Base-by-base conservation (phyloP, 2,888 invertebrate species). In the Eupeodes luniger region DNA sequence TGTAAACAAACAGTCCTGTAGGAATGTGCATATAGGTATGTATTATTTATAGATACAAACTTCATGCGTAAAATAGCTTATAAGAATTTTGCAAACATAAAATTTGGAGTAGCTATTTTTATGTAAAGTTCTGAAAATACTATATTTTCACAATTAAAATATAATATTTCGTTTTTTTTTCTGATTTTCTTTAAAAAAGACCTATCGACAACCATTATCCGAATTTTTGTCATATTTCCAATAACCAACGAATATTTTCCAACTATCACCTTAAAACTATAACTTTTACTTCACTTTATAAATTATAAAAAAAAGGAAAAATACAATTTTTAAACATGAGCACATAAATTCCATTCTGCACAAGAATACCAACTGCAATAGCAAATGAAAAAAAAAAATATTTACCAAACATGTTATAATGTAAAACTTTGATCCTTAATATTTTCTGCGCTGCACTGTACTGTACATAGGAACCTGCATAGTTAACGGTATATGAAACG, bases 231-330 rank as follows among this genome's bases (percentile, higher is more conserved):
- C 61, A 75, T 75, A 62, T 62, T 76, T 49, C 36, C 81, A 66
- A 59, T 66, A 72, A 77, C 81, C 81, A 36, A 59, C 40, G 70
- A 72, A 77, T 53, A 72, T 77, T 85, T 81, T 81, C 53, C 40
- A 85, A 85, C 77, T 85, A 67, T 77, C 80, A 81, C 81, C 85
- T 81, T 64, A 59, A 59, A 85, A 81, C 49, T 81, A 53, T 85
- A 59, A 72, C 70, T 70, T 70, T 84, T 61, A 47, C 27, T 19
- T 16, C 2, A 51, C 34, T 47, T 14, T 11, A 55, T 40, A 40
- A 40, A 40, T 40, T 7, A 7, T 40, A 51, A 53, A 59, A 75
- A 19, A 44, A 27, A 75, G 36, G 57, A 55, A 57, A 10, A 27
- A 6, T 36, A 64, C 40, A 53, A 53, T 44, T 40, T 36, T 55